A percentile compares a stretch with the other conserved stretches of the same genome.
These are phyloP conservation scores for Gobio occitaniae DNA, from an alignment of 2,797 vertebrate species.

Conservation along the genomic window DNA sequence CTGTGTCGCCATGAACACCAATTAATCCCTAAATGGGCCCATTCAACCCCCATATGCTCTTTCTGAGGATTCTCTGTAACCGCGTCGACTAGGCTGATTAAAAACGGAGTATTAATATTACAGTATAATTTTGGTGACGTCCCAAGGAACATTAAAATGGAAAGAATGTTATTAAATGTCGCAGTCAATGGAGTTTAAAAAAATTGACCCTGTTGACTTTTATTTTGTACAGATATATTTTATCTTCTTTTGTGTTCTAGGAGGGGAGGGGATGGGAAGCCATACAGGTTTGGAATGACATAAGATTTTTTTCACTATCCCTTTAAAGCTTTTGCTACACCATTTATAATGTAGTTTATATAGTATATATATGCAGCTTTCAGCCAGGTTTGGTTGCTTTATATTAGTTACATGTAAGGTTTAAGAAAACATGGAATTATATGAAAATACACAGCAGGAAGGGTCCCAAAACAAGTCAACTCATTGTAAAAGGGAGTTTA, in stretches of 20 bases:
- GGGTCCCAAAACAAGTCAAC: neutral
- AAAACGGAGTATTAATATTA: neutral
- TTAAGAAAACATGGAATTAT: neutral
- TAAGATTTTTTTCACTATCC: neutral
- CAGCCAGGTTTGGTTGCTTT: neutral
- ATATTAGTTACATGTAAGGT: neutral
- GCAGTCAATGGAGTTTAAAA: neutral
- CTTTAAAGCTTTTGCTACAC: neutral
- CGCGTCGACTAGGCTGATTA: neutral
- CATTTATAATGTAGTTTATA: neutral
- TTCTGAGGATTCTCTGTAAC: neutral
- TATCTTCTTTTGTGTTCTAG: no score
- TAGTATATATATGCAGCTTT: neutral
- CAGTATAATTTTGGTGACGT: neutral
- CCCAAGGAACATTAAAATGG: neutral
- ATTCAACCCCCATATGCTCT: slow-evolving; percentile 22
- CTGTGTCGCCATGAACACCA: slow-evolving; percentile 25
- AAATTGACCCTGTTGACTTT: neutral
- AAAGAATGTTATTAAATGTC: neutral
- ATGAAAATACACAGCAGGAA: neutral
- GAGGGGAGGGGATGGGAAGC: no score
- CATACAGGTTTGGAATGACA: neutral
- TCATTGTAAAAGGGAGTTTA: neutral
- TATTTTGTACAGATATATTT: neutral
- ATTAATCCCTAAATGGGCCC: slow-evolving; percentile 32